Conservation (phyloP, 2,888 invertebrate genomes). For the Gymnocheta viridis region DNA sequence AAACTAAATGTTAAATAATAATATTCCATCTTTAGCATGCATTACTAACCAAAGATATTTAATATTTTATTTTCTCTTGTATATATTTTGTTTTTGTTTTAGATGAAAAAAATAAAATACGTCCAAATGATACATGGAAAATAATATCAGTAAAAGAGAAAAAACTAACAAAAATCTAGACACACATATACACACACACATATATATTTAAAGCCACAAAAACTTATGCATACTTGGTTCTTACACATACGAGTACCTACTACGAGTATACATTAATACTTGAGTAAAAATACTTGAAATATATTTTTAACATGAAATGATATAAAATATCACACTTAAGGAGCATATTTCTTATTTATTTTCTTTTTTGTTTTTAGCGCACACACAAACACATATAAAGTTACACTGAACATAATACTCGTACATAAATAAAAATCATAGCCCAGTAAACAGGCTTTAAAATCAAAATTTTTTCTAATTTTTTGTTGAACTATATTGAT, state of each 20-base stretch:
- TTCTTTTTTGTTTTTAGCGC: neutral
- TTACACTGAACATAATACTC: neutral
- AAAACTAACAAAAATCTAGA: neutral
- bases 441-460: neutral
- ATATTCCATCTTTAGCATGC: neutral
- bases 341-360: conserved; percentile 4
- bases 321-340: conserved; percentile 31
- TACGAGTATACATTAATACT: neutral
- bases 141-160: neutral
- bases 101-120: neutral
- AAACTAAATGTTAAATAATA: neutral
- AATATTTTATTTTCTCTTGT: neutral
- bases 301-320: conserved; percentile 19
- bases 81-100: neutral
- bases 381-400: neutral
- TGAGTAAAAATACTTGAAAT: conserved; percentile 11
- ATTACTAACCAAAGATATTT: neutral
- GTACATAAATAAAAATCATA: neutral
- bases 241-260: neutral
- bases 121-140: neutral
- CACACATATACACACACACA: neutral
- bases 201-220: neutral
- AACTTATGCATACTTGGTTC: neutral
- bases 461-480: too few relatives aligned
- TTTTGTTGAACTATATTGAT: too few relatives aligned